Percentiles rank a stretch among this genome's conserved stretches.
Conservation (phyloP, 1,140 invertebrate genomes). For the Phocides pigmalion region DNA sequence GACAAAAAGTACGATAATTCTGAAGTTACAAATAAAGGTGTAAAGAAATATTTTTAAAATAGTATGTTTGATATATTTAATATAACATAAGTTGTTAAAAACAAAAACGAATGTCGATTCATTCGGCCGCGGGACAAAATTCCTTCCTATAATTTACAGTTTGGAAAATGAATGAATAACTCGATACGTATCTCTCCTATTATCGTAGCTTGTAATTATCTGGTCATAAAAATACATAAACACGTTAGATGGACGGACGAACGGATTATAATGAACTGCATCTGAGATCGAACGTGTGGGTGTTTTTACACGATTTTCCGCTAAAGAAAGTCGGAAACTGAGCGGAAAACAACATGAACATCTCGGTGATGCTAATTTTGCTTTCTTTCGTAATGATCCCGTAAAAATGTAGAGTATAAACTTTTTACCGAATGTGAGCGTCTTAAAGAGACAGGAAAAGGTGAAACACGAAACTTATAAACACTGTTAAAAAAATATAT, state of each 20-base stretch:
- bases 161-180: background rate
- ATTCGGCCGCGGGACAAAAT: too few relatives aligned
- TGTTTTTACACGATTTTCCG: slow-evolving; percentile 39
- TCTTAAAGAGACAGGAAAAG: too few relatives aligned
- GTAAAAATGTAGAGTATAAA: background rate
- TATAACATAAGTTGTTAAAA: too few relatives aligned
- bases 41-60: too few relatives aligned
- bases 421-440: too few relatives aligned
- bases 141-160: too few relatives aligned
- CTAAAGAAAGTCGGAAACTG: slow-evolving; percentile 46
- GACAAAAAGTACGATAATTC: too few relatives aligned
- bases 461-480: too few relatives aligned
- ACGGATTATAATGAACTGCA: slow-evolving; percentile 22
- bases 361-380: background rate
- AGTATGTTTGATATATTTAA: too few relatives aligned
- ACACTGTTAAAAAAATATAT: too few relatives aligned
- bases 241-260: slow-evolving; percentile 12
- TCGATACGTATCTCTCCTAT: background rate
- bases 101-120: too few relatives aligned
- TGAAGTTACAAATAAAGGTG: too few relatives aligned
- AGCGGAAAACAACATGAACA: slow-evolving; percentile 25
- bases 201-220: slow-evolving; percentile 9
- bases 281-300: slow-evolving; percentile 22
- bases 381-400: background rate
- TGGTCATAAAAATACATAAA: slow-evolving; percentile 20